Base-by-base conservation (phyloP, 2,888 invertebrate species). In the Caenorhabditis sinica region DNA sequence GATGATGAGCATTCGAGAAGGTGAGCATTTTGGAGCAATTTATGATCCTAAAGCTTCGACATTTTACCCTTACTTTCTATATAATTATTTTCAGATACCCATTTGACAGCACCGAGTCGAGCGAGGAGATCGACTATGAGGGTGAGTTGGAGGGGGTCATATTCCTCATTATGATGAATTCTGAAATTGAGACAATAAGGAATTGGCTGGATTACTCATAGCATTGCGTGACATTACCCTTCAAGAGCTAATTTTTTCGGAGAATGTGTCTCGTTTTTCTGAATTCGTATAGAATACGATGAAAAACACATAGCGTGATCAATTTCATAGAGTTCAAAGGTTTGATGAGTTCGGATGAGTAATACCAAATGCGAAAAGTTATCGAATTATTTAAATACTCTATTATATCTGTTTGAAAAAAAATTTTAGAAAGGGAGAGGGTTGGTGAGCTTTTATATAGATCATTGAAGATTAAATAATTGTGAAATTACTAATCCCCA, bases 1-100 rank as follows among this genome's bases (percentile, higher is more conserved):
- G 76, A 76, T 61, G 77, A 85, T 79, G 76, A 85, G 45, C 80
- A 81, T 69, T 53, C 85, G 36, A 81, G 77, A 20, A 85, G 77
- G 28, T 75, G 74, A 15, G 33, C 33, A 8, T 80, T 1, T 80
- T 80, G 63, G 74, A 84, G 6, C 72, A 77, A n/a, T n/a, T n/a
- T n/a, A n/a, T n/a, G n/a, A n/a, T n/a, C n/a, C n/a, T n/a, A n/a
- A n/a, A n/a, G n/a, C n/a, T n/a, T n/a, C n/a, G n/a, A n/a, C n/a
- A n/a, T n/a, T n/a, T n/a, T n/a, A n/a, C n/a, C n/a, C n/a, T n/a
- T n/a, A n/a, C n/a, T n/a, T n/a, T n/a, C n/a, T n/a, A n/a, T n/a
- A n/a, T n/a, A n/a, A n/a, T n/a, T n/a, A n/a, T n/a, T n/a, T n/a
- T n/a, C n/a, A n/a, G n/a, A n/a, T n/a, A n/a, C n/a, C n/a, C n/a